phyloP scores from a whole-genome alignment of 2,113 vertebrate species.

The Monopterus albus region DNA sequence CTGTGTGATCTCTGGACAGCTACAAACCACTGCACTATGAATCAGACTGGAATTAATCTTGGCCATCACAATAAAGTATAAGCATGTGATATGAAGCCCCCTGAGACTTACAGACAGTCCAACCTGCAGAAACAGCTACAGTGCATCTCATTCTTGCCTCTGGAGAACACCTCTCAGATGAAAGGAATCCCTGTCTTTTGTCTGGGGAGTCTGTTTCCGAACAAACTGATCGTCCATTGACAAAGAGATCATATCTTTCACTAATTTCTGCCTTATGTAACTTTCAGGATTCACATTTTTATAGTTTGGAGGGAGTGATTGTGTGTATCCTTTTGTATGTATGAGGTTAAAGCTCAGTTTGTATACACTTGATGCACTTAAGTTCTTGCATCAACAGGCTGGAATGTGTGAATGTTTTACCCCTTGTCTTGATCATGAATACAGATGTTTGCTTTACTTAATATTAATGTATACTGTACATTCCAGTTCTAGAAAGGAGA shows the following conservation, averaged over 20 bases:
- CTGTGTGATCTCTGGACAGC: constrained; percentile 37
- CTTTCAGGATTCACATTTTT: not conserved
- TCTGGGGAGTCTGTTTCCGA: constrained; percentile 5
- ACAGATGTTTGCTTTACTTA: constrained; percentile 30
- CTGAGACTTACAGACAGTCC: constrained; percentile 42
- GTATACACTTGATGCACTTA: not conserved
- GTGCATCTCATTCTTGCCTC: constrained; percentile 11
- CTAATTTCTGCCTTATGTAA: not conserved
- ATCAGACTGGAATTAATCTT: constrained; percentile 45
- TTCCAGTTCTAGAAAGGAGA: constrained; percentile 22
- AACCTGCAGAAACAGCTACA: constrained; percentile 30
- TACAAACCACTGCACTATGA: constrained; percentile 37
- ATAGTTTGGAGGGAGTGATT: too few species aligned
- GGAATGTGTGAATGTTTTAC: constrained; percentile 8
- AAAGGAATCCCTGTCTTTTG: constrained; percentile 45
- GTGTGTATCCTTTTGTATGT: not conserved
- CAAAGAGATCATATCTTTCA: too few species aligned
- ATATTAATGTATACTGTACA: constrained; percentile 32
- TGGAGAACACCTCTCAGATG: constrained; percentile 36
- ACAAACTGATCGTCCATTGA: not conserved
- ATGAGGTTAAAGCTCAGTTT: not conserved
- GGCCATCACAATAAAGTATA: constrained; percentile 29
- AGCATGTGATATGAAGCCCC: constrained; percentile 31
- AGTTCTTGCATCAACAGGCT: not conserved
- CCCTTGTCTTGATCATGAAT: not conserved